Evolutionary conservation across 2,888 invertebrate genomes (phyloP).

Genomic region (Amphipyra berbera): DNA sequence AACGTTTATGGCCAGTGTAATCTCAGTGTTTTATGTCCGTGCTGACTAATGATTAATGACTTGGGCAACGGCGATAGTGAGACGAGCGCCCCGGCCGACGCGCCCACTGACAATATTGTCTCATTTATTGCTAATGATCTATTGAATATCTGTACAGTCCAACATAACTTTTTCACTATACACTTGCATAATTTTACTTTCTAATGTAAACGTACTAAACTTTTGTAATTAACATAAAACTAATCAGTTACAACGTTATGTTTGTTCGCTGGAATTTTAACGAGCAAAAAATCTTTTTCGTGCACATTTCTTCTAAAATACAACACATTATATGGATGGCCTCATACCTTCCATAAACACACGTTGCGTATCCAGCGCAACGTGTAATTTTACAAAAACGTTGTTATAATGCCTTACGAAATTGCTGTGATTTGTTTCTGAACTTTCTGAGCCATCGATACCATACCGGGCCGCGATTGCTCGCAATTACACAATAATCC

Average conservation of each 20-base stretch:
- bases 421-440: constrained; percentile 85
- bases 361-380: constrained; percentile 74
- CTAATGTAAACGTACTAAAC: constrained; percentile 67
- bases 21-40: constrained; percentile 82
- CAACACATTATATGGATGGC: constrained; percentile 65
- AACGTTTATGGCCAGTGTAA: constrained; percentile 77
- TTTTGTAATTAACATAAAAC: constrained; percentile 62
- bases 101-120: constrained; percentile 80
- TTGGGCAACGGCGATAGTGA: constrained; percentile 71
- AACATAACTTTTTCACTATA: constrained; percentile 49
- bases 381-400: constrained; percentile 85
- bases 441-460: constrained; percentile 77
- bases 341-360: constrained; percentile 79
- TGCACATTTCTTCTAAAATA: constrained; percentile 61
- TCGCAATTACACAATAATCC: constrained; percentile 82
- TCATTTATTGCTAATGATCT: constrained; percentile 86
- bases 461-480: constrained; percentile 67
- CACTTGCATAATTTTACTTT: constrained; percentile 70
- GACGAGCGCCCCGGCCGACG: constrained; percentile 67
- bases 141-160: constrained; percentile 71
- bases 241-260: constrained; percentile 43
- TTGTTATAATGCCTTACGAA: constrained; percentile 81
- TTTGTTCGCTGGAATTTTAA: constrained; percentile 34
- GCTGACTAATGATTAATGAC: constrained; percentile 82
- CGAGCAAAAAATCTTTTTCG: constrained; percentile 37